A percentile compares a stretch with the other conserved stretches of the same genome.
phyloP scores from a whole-genome alignment of 2,888 invertebrate genomes.

The Ptilodon capucinus region DNA sequence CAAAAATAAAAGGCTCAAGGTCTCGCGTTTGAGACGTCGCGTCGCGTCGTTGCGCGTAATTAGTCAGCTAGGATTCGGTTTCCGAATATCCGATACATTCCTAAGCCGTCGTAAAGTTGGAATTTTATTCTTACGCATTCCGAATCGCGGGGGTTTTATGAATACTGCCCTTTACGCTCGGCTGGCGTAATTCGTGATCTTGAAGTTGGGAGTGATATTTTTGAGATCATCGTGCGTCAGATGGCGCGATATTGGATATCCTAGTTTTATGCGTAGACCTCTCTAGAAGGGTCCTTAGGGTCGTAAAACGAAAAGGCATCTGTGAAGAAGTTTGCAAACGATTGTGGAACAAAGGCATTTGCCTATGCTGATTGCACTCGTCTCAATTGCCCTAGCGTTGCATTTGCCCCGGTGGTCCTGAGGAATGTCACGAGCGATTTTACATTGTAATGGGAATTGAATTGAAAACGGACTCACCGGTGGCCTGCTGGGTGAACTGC shows the following conservation, averaged over 20 bases:
- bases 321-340: slow-evolving; percentile 51
- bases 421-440: background rate
- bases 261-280: slow-evolving; percentile 68
- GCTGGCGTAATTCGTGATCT: slow-evolving; percentile 68
- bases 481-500: slow-evolving; percentile 28
- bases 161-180: slow-evolving; percentile 56
- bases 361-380: too few relatives aligned
- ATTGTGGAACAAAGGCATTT: slow-evolving; percentile 17
- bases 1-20: slow-evolving; percentile 48
- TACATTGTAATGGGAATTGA: background rate
- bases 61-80: slow-evolving; percentile 51
- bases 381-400: too few relatives aligned
- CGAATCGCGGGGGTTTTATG: slow-evolving; percentile 50
- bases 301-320: slow-evolving; percentile 69
- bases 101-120: slow-evolving; percentile 51
- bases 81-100: slow-evolving; percentile 47
- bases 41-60: slow-evolving; percentile 56
- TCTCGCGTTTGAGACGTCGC: slow-evolving; percentile 34
- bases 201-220: slow-evolving; percentile 70
- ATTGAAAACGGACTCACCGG: slow-evolving; percentile 32
- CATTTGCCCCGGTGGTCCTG: too few relatives aligned
- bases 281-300: slow-evolving; percentile 52
- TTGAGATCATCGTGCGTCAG: slow-evolving; percentile 67
- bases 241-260: slow-evolving; percentile 71
- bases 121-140: slow-evolving; percentile 56